Evolutionary conservation across 2,888 invertebrate genomes (phyloP).

Genomic region (Thymelicus sylvestris): DNA sequence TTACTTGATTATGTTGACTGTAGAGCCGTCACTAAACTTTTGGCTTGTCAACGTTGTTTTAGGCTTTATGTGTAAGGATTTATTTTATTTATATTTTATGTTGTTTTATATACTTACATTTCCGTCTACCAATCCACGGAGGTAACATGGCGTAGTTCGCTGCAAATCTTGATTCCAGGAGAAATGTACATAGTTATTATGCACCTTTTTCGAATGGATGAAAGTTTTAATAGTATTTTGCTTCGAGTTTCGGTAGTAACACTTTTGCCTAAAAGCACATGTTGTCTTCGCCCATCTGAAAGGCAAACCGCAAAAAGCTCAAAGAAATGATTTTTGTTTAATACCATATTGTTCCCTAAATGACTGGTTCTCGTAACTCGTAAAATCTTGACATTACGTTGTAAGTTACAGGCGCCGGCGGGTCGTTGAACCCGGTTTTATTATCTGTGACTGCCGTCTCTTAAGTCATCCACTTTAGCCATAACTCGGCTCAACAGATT

Average conservation of each 20-base stretch:
- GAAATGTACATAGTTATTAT: no score
- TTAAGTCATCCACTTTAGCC: neutral
- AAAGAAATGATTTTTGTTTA: conserved; percentile 67
- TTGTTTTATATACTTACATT: no score
- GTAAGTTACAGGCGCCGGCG: conserved; percentile 31
- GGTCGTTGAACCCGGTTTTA: neutral
- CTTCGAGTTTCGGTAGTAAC: conserved; percentile 19
- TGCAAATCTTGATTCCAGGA: no score
- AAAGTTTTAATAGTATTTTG: neutral
- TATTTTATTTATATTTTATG: no score
- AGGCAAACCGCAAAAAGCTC: conserved; percentile 40
- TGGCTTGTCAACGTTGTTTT: no score
- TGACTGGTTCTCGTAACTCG: conserved; percentile 57
- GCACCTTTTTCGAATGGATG: no score
- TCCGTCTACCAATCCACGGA: no score
- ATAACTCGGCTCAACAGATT: neutral
- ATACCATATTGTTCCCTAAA: conserved; percentile 75
- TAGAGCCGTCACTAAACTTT: no score
- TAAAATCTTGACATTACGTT: conserved; percentile 53
- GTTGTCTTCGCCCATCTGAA: conserved; percentile 7
- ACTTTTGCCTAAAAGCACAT: conserved; percentile 15
- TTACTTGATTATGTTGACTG: no score
- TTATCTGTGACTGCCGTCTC: neutral
- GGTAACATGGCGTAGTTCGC: no score
- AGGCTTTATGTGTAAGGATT: no score